A percentile compares a stretch with the other conserved stretches of the same genome.
phyloP scores from a whole-genome alignment of 2,113 vertebrate genomes.

The Xyrauchen texanus region DNA sequence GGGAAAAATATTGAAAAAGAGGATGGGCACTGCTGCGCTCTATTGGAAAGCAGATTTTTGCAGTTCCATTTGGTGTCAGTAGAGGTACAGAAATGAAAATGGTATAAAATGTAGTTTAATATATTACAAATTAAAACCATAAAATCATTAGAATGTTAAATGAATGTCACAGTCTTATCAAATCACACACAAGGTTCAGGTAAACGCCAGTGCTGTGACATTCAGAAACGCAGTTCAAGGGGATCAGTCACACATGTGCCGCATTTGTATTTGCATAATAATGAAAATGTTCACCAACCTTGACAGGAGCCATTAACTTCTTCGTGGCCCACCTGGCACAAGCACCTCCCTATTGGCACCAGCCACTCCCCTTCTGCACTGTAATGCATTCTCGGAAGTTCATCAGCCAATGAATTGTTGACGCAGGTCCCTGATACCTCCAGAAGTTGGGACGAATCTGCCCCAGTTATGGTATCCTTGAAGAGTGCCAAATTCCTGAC shows the following conservation, averaged over 20 bases:
- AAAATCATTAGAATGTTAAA: slow-evolving; percentile 27
- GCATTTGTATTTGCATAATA: slow-evolving; percentile 50
- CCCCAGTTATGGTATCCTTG: slow-evolving; percentile 90
- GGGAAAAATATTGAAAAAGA: too few relatives aligned
- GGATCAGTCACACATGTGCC: slow-evolving; percentile 34
- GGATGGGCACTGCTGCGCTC: too few relatives aligned
- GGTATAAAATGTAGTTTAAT: too few relatives aligned
- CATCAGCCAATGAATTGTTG: slow-evolving; percentile 88
- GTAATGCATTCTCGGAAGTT: slow-evolving; percentile 97
- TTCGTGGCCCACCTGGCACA: slow-evolving; percentile 91
- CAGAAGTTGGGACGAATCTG: slow-evolving; percentile 92
- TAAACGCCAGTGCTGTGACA: slow-evolving; percentile 42
- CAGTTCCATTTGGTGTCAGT: too few relatives aligned
- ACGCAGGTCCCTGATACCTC: slow-evolving; percentile 90
- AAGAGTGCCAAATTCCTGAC: slow-evolving; percentile 90
- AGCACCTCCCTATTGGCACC: slow-evolving; percentile 96
- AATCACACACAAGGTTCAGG: slow-evolving; percentile 34
- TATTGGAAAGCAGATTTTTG: too few relatives aligned
- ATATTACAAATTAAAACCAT: slow-evolving; percentile 8
- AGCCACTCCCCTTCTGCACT: slow-evolving; percentile 97
- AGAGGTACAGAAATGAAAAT: too few relatives aligned
- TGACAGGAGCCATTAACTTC: slow-evolving; percentile 92
- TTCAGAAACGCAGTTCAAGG: slow-evolving; percentile 51
- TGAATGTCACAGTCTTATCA: slow-evolving; percentile 45
- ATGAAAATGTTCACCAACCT: slow-evolving; percentile 79